Evolutionary conservation across 1,140 invertebrate species (phyloP).

Genomic region (Lanistes nyassanus): DNA sequence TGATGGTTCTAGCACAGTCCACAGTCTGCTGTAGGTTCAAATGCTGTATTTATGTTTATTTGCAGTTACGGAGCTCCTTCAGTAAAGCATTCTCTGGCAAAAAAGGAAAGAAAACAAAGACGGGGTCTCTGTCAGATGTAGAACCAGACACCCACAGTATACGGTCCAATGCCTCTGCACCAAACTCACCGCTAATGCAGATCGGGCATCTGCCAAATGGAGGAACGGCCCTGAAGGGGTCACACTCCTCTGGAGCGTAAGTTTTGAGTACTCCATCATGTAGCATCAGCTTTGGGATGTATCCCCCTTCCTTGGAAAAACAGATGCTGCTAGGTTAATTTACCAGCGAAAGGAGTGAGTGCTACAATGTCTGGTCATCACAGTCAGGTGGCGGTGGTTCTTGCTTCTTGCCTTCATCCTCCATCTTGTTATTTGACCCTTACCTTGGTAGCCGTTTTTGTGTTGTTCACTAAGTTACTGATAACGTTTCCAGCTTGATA

Average conservation of each 20-base stretch:
- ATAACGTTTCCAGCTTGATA: no score
- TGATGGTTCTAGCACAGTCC: not conserved
- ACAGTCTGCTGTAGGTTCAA: not conserved
- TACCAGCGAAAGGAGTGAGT: no score
- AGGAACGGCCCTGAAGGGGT: constrained; percentile 63
- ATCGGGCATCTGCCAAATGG: constrained; percentile 54
- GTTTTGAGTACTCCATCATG: constrained; percentile 41
- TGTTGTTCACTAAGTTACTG: no score
- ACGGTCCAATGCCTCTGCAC: constrained; percentile 66
- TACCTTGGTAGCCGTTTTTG: no score
- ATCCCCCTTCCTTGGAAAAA: not conserved
- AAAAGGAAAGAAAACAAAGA: constrained; percentile 72
- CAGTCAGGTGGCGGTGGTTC: no score
- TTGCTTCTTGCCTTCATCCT: no score
- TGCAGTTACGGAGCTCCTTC: constrained; percentile 90
- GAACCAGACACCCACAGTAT: constrained; percentile 67
- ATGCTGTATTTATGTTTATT: constrained; percentile 29
- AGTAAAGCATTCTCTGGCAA: constrained; percentile 94
- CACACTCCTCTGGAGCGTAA: constrained; percentile 70
- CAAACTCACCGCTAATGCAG: constrained; percentile 65
- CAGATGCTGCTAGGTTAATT: not conserved
- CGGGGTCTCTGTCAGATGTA: constrained; percentile 75
- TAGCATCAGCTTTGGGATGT: constrained; percentile 8
- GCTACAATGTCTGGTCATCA: no score
- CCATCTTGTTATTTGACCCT: no score